Percentiles rank a stretch among this genome's conserved stretches.
These are phyloP conservation scores for Stenchaetothrips biformis DNA, from an alignment of 2,888 invertebrate species.

Conservation along the genomic window DNA sequence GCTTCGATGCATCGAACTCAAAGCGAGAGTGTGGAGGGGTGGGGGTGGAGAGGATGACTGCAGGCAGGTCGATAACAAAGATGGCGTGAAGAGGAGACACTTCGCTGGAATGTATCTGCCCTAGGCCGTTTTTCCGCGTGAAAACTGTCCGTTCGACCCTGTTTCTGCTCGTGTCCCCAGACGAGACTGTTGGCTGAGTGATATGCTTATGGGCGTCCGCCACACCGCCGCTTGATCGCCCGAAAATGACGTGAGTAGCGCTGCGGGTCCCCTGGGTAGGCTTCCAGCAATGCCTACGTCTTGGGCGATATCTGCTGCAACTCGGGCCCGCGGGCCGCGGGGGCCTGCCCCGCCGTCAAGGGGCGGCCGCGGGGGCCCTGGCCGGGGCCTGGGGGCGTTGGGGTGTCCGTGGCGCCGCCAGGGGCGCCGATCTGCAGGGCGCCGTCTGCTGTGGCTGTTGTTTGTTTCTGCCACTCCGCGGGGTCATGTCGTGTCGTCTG, in stretches of 20 bases:
- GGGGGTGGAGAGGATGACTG: background rate
- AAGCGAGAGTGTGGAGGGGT: background rate
- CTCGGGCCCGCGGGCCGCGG: too few species aligned
- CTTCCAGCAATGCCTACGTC: background rate
- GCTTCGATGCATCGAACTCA: background rate
- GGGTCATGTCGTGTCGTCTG: background rate
- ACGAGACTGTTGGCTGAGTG: background rate
- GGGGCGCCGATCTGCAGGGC: too few species aligned
- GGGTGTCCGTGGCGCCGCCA: background rate
- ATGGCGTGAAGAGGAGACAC: slow-evolving; percentile 4
- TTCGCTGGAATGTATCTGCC: background rate
- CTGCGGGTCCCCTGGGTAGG: background rate
- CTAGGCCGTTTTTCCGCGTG: background rate
- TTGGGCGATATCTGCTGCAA: background rate
- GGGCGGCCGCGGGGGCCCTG: background rate
- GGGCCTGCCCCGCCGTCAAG: too few species aligned
- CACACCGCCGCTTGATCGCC: background rate
- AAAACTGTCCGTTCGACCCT: background rate
- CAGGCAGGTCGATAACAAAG: slow-evolving; percentile 14
- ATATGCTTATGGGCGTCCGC: background rate
- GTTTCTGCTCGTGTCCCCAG: background rate
- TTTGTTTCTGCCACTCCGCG: background rate
- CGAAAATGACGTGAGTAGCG: background rate
- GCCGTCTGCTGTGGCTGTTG: background rate
- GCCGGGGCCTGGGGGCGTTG: background rate